These are phyloP conservation scores for Amblyteles armatorius DNA, from an alignment of 2,888 invertebrate genomes.

Conservation along the genomic window DNA sequence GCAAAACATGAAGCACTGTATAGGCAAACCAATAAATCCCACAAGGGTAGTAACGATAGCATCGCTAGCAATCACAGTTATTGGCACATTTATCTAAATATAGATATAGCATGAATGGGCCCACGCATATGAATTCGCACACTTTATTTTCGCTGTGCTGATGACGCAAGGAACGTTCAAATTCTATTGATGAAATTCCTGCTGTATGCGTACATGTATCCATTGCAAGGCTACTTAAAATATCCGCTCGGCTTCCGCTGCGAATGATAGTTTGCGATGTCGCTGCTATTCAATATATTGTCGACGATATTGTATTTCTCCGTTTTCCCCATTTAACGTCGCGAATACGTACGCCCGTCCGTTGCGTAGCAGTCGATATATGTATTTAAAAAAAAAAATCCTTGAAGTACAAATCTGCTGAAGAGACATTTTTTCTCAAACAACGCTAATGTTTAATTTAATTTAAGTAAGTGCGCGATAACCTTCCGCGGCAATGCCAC, in stretches of 20 bases:
- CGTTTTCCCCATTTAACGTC: too few relatives aligned
- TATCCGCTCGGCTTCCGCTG: not conserved
- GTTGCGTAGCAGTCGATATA: too few relatives aligned
- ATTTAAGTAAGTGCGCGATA: not conserved
- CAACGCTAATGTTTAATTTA: too few relatives aligned
- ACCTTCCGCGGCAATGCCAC: not conserved
- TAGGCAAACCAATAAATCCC: conserved; percentile 18
- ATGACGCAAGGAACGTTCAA: not conserved
- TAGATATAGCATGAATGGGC: not conserved
- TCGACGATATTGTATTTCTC: too few relatives aligned
- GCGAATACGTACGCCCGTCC: too few relatives aligned
- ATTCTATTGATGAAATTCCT: not conserved
- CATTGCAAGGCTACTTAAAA: not conserved
- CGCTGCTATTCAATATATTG: not conserved
- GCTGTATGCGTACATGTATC: not conserved
- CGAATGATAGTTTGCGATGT: not conserved
- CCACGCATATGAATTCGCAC: not conserved
- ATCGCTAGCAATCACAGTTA: conserved; percentile 27
- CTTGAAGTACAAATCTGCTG: too few relatives aligned
- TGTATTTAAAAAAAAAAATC: too few relatives aligned
- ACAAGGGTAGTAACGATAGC: conserved; percentile 8
- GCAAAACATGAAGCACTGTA: conserved; percentile 25
- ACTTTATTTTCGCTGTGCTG: not conserved
- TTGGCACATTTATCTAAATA: conserved; percentile 29
- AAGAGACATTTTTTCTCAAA: too few relatives aligned